phyloP scores from a whole-genome alignment of 2,888 invertebrate genomes.

The Agriopis aurantiaria region DNA sequence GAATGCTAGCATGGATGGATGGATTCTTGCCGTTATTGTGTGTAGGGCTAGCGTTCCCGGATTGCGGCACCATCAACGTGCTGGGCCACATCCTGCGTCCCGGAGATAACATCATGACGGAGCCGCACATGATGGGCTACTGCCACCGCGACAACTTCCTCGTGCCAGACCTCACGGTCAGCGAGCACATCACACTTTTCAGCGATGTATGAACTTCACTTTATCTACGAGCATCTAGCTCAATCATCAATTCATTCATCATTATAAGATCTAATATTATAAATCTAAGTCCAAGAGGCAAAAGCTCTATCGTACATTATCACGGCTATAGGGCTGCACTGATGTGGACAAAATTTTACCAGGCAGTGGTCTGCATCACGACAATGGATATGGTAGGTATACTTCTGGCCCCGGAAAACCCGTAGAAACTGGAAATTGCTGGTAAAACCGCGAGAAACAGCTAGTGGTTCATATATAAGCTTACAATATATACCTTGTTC shows the following conservation, averaged over 20 bases:
- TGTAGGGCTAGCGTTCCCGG: constrained; percentile 67
- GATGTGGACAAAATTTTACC: no score
- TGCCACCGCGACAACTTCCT: constrained; percentile 66
- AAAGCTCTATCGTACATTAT: no score
- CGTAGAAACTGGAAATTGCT: no score
- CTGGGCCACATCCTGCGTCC: constrained; percentile 58
- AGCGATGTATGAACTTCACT: constrained; percentile 50
- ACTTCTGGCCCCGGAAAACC: no score
- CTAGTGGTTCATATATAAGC: no score
- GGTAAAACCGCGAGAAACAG: no score
- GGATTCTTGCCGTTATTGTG: not conserved
- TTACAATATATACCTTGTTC: no score
- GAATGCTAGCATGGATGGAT: not conserved
- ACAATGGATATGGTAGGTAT: no score
- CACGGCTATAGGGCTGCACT: no score
- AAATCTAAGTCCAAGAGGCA: no score
- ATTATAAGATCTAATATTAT: no score
- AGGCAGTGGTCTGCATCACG: no score
- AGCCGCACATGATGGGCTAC: constrained; percentile 71
- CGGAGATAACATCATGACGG: constrained; percentile 54
- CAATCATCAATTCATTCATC: not conserved
- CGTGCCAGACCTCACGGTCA: constrained; percentile 70
- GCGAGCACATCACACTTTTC: constrained; percentile 68
- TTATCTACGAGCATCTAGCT: not conserved
- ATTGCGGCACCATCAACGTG: constrained; percentile 66